These are phyloP conservation scores for Acanthosoma haemorrhoidale DNA, from an alignment of 2,888 invertebrate species.

Conservation along the genomic window DNA sequence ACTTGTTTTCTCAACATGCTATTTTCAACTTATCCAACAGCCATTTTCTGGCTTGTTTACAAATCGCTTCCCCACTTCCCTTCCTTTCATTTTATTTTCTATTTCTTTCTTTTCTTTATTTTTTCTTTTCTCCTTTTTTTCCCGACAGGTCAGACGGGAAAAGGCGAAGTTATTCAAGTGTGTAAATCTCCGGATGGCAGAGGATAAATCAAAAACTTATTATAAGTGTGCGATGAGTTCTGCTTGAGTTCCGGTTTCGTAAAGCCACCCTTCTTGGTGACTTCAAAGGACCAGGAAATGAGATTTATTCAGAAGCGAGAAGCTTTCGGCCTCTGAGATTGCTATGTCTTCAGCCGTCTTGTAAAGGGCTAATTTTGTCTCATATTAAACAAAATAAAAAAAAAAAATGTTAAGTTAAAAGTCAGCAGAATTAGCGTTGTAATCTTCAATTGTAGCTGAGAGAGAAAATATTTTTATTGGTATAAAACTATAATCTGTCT, in stretches of 20 bases:
- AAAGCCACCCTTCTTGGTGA: background rate
- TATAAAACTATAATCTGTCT: no score
- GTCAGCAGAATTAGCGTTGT: no score
- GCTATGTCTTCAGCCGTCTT: no score
- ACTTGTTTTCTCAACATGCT: background rate
- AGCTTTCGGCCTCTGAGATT: background rate
- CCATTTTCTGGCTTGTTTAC: background rate
- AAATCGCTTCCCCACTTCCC: background rate
- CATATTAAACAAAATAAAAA: no score
- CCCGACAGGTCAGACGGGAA: background rate
- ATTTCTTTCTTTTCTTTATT: background rate
- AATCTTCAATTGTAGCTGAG: no score
- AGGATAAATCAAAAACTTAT: conserved; percentile 8
- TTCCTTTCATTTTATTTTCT: background rate
- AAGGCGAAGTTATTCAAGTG: background rate
- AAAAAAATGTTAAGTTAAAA: no score
- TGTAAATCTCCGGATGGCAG: background rate
- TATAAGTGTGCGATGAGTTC: conserved; percentile 5
- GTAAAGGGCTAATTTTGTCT: no score
- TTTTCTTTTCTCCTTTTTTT: background rate
- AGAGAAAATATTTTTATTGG: no score
- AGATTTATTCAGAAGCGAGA: conserved; percentile 7
- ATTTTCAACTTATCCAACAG: background rate
- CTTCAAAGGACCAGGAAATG: conserved; percentile 8
- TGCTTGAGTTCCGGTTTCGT: background rate